Evolutionary conservation across 2,113 vertebrate species (phyloP).

Genomic region (Grantiella picta): DNA sequence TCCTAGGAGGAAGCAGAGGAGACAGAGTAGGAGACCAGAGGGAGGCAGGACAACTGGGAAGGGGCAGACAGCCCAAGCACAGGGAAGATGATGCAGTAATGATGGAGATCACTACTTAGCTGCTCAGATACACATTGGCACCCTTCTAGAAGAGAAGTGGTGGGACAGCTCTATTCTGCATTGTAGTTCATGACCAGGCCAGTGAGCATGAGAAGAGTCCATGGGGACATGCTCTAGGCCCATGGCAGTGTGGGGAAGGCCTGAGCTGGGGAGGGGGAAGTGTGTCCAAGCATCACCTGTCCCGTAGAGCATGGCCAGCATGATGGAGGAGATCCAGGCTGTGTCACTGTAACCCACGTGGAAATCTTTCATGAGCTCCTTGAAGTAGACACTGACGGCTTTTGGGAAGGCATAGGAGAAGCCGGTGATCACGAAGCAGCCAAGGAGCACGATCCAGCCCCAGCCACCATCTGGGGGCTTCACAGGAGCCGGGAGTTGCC

Average conservation of each 20-base stretch:
- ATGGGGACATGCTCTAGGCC: not conserved
- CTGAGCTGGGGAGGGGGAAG: not conserved
- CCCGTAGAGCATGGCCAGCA: conserved; percentile 81
- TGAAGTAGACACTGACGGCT: conserved; percentile 80
- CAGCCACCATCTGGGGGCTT: conserved; percentile 77
- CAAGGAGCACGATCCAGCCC: conserved; percentile 74
- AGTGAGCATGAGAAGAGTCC: not conserved
- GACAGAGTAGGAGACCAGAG: not conserved
- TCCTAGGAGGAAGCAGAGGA: conserved; percentile 54
- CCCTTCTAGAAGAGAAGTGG: not conserved
- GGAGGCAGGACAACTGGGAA: not conserved
- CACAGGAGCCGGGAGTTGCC: conserved; percentile 4
- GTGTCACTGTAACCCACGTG: conserved; percentile 79
- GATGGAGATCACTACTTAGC: not conserved
- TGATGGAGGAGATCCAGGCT: conserved; percentile 82
- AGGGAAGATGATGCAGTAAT: not conserved
- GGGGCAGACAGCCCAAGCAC: not conserved
- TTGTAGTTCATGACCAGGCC: not conserved
- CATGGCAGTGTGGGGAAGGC: not conserved
- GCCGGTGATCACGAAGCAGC: conserved; percentile 78
- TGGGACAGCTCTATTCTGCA: not conserved
- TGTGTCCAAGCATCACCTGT: conserved; percentile 62
- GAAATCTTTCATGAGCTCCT: conserved; percentile 77
- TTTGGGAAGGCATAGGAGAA: conserved; percentile 82
- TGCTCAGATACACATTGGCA: not conserved